Base-by-base conservation (phyloP, 2,797 vertebrate genomes). In the Gymnoscopelus braueri region DNA sequence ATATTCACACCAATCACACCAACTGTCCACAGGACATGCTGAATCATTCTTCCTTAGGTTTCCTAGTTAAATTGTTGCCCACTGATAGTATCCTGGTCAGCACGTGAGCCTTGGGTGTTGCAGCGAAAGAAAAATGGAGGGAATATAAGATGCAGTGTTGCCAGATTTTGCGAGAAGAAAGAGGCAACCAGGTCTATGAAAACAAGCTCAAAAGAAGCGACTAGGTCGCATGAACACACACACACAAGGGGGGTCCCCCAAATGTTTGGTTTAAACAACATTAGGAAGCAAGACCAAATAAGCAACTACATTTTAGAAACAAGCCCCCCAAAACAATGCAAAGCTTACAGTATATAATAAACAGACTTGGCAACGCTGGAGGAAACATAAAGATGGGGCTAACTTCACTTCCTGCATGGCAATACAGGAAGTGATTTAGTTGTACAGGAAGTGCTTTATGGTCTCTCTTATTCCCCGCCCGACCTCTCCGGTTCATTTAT, bases 361-460 rank as follows among this genome's bases (percentile, higher is more conserved):
- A 32, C 5, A 1, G 32, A 35, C 39, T 44, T 44, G 39, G 39
- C 39, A 44, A 8, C 39, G 10, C 39, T 9, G 39, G 8, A 10
- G 39, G 39, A 7, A 10, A 44, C 39, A 44, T 44, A 44, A 44
- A 51, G 14, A 15, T 1, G 61, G 72, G 54, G 64, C 55, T 74
- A 61, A 32, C 51, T 75, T 62, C 58, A 64, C 77, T 88, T 91
- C 87, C 87, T 82, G 79, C 82, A 81, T 65, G 53, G 70, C 75
- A 81, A 77, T 44, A 10, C 39, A 44, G 39, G 39, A 44, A 44
- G 39, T 44, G 39, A 44, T 44, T 44, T 44, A 44, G 7, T 8
- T 10, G 2, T 10, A 7, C 39, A 44, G 39, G 89, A 91, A 90
- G 81, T 88, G 69, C 47, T 82, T 85, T 80, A 81, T 84, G 71